A percentile compares a stretch with the other conserved stretches of the same genome.
These are phyloP conservation scores for Philereme vetulata DNA, from an alignment of 2,888 invertebrate species.

Conservation along the genomic window DNA sequence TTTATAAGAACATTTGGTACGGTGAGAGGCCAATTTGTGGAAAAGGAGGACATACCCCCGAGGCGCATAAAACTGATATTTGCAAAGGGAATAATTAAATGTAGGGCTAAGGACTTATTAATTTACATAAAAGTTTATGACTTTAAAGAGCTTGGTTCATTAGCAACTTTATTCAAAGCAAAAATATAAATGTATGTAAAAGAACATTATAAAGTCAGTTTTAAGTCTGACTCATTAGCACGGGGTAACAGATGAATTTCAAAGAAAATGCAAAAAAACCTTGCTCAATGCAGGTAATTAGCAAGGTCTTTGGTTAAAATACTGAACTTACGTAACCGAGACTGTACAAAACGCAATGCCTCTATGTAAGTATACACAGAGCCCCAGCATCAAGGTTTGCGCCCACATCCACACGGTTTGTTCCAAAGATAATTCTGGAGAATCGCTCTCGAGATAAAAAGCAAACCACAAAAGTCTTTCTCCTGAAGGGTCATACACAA, in stretches of 20 bases:
- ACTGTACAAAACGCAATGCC: background rate
- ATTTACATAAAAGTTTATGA: constrained; percentile 8
- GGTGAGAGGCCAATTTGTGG: no score
- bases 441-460: constrained; percentile 25
- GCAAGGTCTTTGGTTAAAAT: constrained; percentile 16
- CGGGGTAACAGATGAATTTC: constrained; percentile 23
- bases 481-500: constrained; percentile 29
- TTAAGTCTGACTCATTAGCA: constrained; percentile 37
- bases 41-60: background rate
- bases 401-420: constrained; percentile 14
- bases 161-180: constrained; percentile 35
- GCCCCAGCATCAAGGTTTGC: background rate
- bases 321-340: background rate
- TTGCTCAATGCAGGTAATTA: constrained; percentile 20
- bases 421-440: constrained; percentile 15
- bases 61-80: background rate
- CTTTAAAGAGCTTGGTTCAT: constrained; percentile 28
- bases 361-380: constrained; percentile 3
- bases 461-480: constrained; percentile 29
- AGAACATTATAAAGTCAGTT: no score
- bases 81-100: constrained; percentile 10
- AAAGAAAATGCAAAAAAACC: constrained; percentile 27
- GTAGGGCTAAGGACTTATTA: constrained; percentile 13
- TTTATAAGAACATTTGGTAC: no score
- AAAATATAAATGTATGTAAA: constrained; percentile 30